Base-by-base conservation (phyloP, 2,797 vertebrate species). In the Allobates femoralis region DNA sequence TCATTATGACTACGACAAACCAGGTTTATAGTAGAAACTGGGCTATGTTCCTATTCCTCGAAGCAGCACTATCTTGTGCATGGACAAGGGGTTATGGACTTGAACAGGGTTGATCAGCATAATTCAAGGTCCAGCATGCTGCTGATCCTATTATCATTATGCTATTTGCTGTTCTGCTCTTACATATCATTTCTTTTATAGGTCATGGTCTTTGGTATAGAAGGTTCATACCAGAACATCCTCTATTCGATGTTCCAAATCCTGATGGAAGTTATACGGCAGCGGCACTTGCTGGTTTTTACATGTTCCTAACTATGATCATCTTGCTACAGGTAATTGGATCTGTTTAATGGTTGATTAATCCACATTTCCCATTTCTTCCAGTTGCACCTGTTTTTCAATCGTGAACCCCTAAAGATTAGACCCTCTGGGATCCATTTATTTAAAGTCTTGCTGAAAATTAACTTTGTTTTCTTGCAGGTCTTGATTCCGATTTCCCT, bases 221-320 rank as follows among this genome's bases (percentile, higher is more conserved):
- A 81, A 93, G 67, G 1, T 94, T 97, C 87, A 73, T 91, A 28
- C 89, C n/a, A n/a, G n/a, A 90, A 50, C 90, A 93, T 55, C 95
- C 97, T 0, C 94, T 94, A 5, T 99, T 96, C 58, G 94, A 98
- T 26, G 91, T 97, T 62, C 95, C 96, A 23, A 91, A 95, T 4
- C 87, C 83, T 67, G 89, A 91, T 0, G 96, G 96, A 79, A 91
- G 89, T 74, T 95, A 94, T 90, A 89, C 91, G 21, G 84, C 93
- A 67, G 90, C 95, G 0, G 86, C 91, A 78, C 93, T 97, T 50
- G 93, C 94, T 0, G 93, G 95, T 83, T 95, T 97, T 92, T 98
- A 97, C 92, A 96, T 95, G 94, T 99, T 99, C 90, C 95, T 99
- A 90, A 97, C 96, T 15, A 98, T 98, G 98, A 96, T 99, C 93